These are phyloP conservation scores for Aleiodes testaceus DNA, from an alignment of 2,888 invertebrate genomes.

Conservation along the genomic window DNA sequence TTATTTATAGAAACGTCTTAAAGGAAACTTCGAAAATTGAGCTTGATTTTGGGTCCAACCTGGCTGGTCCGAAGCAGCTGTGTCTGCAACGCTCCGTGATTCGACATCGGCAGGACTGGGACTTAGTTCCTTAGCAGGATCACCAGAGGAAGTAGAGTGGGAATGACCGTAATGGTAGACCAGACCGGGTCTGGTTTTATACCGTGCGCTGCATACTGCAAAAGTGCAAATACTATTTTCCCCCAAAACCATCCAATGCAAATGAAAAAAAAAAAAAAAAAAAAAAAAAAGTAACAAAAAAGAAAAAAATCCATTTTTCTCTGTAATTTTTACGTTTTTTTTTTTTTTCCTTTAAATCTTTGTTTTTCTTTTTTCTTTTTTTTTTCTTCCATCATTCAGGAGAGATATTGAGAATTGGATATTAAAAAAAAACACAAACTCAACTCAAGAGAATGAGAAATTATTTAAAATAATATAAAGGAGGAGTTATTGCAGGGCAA, in stretches of 20 bases:
- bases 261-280: slow-evolving; percentile 58
- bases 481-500: slow-evolving; percentile 30
- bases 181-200: slow-evolving; percentile 96
- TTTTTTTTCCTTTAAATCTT: slow-evolving; percentile 36
- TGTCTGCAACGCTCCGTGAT: slow-evolving; percentile 72
- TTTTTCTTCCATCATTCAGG: slow-evolving; percentile 28
- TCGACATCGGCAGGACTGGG: slow-evolving; percentile 74
- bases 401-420: slow-evolving; percentile 4
- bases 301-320: slow-evolving; percentile 38
- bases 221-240: slow-evolving; percentile 73
- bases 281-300: slow-evolving; percentile 49
- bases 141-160: slow-evolving; percentile 77
- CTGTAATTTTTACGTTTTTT: slow-evolving; percentile 39
- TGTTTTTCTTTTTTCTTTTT: slow-evolving; percentile 26
- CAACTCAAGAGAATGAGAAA: not conserved
- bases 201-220: slow-evolving; percentile 95
- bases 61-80: slow-evolving; percentile 74
- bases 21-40: slow-evolving; percentile 74
- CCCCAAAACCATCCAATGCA: slow-evolving; percentile 71
- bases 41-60: slow-evolving; percentile 76
- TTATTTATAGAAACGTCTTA: slow-evolving; percentile 45
- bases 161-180: slow-evolving; percentile 97
- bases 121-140: slow-evolving; percentile 74
- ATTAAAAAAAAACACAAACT: not conserved
- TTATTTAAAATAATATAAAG: not conserved